A percentile compares a stretch with the other conserved stretches of the same genome.
phyloP scores from a whole-genome alignment of 1,140 invertebrate genomes.

The Nephila pilipes region DNA sequence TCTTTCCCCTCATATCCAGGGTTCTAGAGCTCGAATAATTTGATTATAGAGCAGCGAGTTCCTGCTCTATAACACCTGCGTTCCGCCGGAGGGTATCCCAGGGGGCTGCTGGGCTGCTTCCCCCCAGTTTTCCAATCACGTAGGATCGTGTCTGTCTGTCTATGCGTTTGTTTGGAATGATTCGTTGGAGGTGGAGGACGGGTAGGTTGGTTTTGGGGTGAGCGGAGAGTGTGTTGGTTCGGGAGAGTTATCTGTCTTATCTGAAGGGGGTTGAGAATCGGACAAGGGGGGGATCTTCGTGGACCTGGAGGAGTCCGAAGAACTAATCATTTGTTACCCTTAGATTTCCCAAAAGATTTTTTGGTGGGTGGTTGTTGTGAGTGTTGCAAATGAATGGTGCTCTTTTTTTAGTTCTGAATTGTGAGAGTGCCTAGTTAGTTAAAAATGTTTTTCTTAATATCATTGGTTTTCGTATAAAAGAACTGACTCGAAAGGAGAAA shows the following conservation, averaged over 20 bases:
- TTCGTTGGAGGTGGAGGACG: not conserved
- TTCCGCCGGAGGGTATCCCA: conserved; percentile 45
- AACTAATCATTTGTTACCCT: conserved; percentile 50
- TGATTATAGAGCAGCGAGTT: conserved; percentile 70
- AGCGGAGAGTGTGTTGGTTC: not conserved
- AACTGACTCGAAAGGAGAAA: too few relatives aligned
- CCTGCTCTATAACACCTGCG: conserved; percentile 72
- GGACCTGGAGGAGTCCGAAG: not conserved
- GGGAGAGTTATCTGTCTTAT: conserved; percentile 66
- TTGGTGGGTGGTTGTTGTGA: not conserved
- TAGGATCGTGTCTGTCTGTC: conserved; percentile 51
- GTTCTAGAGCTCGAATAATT: conserved; percentile 71
- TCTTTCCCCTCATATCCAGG: not conserved
- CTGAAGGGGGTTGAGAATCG: conserved; percentile 1
- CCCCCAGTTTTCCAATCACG: conserved; percentile 72
- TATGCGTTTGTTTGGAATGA: conserved; percentile 59
- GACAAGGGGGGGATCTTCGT: not conserved
- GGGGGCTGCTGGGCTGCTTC: not conserved
- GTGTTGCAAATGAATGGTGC: not conserved
- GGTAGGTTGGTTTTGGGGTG: not conserved
- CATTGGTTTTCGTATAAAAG: too few relatives aligned
- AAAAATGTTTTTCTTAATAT: too few relatives aligned
- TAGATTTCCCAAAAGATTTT: conserved; percentile 42
- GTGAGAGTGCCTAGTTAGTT: too few relatives aligned
- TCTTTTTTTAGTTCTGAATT: not conserved